These are phyloP conservation scores for Dasypogon diadema DNA, from an alignment of 2,888 invertebrate genomes.

Conservation along the genomic window DNA sequence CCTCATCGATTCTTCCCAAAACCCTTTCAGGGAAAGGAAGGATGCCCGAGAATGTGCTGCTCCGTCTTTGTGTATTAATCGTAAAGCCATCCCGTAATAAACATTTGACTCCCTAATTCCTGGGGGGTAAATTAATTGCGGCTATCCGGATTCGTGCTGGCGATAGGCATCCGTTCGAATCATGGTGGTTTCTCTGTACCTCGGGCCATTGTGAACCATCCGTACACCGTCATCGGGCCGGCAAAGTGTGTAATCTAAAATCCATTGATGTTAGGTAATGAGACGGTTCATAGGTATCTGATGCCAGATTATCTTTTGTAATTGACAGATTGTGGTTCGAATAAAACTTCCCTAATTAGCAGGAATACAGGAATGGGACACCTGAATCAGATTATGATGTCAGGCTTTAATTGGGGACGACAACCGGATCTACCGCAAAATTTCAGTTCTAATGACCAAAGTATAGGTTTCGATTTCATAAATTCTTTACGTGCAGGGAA, in stretches of 20 bases:
- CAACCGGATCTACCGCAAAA: not conserved
- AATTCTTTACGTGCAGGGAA: not conserved
- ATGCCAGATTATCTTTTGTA: conserved; percentile 47
- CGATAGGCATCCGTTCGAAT: not conserved
- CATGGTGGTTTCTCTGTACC: conserved; percentile 6
- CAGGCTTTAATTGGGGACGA: not conserved
- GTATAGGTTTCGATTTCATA: not conserved
- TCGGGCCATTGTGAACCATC: not conserved
- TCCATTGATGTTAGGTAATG: conserved; percentile 31
- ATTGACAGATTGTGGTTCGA: conserved; percentile 52
- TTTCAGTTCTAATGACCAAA: not conserved
- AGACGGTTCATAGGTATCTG: conserved; percentile 20
- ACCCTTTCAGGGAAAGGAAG: not conserved
- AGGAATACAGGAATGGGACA: not conserved
- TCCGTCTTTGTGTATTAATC: conserved; percentile 37
- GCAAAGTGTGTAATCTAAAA: conserved; percentile 12
- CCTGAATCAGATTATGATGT: conserved; percentile 24
- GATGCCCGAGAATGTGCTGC: not conserved
- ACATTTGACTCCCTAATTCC: conserved; percentile 34
- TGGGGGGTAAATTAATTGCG: conserved; percentile 40
- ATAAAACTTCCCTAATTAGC: conserved; percentile 51
- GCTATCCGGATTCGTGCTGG: conserved; percentile 10
- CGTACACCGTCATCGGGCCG: not conserved
- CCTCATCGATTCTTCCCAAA: not conserved
- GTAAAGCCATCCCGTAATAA: conserved; percentile 49